Evolutionary conservation across 2,888 invertebrate genomes (phyloP).

Genomic region (Minunthozetes semirufus): DNA sequence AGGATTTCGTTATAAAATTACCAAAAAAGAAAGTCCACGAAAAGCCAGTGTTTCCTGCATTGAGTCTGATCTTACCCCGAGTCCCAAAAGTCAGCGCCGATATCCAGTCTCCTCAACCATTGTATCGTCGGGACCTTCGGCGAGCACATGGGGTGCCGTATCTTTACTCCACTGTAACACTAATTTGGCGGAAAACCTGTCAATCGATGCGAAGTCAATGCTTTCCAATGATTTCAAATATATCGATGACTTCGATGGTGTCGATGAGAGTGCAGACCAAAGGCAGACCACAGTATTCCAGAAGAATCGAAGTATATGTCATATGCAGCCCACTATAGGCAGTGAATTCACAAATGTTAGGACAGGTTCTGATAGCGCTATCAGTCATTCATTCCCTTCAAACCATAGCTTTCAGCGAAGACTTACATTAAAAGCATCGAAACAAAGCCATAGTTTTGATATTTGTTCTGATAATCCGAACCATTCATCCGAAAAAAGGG

Average conservation of each 20-base stretch:
- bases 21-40: constrained; percentile 28
- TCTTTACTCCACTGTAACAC: constrained; percentile 5
- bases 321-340: not conserved
- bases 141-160: constrained; percentile 13
- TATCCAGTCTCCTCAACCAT: not conserved
- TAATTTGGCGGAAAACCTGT: not conserved
- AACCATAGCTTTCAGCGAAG: constrained; percentile 19
- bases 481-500: not conserved
- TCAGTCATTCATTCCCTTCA: not conserved
- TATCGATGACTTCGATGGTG: constrained; percentile 58
- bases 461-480: not conserved
- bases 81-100: constrained; percentile 19
- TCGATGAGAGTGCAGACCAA: not conserved
- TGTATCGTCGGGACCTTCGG: constrained; percentile 10
- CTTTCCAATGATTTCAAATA: constrained; percentile 47
- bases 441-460: constrained; percentile 30
- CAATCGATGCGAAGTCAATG: constrained; percentile 13
- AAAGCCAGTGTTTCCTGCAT: constrained; percentile 35
- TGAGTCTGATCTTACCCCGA: constrained; percentile 22
- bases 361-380: not conserved
- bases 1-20: constrained; percentile 3
- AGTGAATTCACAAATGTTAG: constrained; percentile 27
- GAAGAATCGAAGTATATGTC: constrained; percentile 26
- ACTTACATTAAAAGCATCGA: constrained; percentile 15
- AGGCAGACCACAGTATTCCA: constrained; percentile 34